These are phyloP conservation scores for Helicoverpa armigera DNA, from an alignment of 1,140 invertebrate species.

Conservation along the genomic window DNA sequence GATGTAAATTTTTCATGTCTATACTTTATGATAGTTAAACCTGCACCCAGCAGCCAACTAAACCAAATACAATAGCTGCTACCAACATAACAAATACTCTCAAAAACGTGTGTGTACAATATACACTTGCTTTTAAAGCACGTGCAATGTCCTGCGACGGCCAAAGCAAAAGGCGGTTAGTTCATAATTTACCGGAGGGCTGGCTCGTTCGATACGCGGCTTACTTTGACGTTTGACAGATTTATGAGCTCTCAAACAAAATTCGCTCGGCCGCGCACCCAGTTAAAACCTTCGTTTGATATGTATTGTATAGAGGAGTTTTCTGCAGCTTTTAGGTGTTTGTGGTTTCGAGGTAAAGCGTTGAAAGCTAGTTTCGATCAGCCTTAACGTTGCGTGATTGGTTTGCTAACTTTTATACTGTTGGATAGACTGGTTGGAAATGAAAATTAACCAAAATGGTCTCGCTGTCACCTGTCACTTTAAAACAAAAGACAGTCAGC, in stretches of 20 bases:
- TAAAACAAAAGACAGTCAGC: too few species aligned
- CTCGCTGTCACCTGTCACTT: too few species aligned
- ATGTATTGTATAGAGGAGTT: conserved; percentile 25
- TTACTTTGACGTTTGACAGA: conserved; percentile 83
- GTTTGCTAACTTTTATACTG: too few species aligned
- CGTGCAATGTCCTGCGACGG: conserved; percentile 18
- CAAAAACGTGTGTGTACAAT: neutral
- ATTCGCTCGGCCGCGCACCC: conserved; percentile 65
- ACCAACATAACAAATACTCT: neutral
- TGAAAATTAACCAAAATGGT: too few species aligned
- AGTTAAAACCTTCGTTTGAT: conserved; percentile 56
- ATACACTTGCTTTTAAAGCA: conserved; percentile 34
- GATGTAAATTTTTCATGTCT: too few species aligned
- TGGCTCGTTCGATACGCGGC: conserved; percentile 79
- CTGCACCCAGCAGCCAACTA: neutral
- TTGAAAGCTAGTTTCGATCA: neutral
- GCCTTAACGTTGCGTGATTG: too few species aligned
- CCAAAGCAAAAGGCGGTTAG: conserved; percentile 54
- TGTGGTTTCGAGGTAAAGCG: neutral
- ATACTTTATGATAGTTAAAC: too few species aligned
- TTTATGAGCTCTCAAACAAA: conserved; percentile 82
- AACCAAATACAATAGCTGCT: neutral
- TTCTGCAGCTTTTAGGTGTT: conserved; percentile 25
- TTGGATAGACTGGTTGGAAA: too few species aligned
- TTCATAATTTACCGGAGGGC: conserved; percentile 77